Evolutionary conservation across 2,113 vertebrate species (phyloP), one percentile per base, ranked within the genome.

Genomic region (Oncorhynchus clarkii): DNA sequence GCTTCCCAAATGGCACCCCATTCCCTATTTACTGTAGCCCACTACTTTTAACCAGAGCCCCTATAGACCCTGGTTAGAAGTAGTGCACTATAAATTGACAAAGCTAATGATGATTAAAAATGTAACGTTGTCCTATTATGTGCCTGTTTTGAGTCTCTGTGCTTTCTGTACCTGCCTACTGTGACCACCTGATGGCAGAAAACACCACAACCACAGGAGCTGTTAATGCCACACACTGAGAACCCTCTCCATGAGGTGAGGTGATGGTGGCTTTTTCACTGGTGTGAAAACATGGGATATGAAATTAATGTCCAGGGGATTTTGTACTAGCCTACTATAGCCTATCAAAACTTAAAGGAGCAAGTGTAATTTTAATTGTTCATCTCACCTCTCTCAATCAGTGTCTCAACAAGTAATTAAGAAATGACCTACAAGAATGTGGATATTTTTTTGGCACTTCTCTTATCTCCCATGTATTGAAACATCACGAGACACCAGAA

Each of bases 401-500:
- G 14, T 51, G 16, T 54, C 5, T 18, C 12, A 54, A 62, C 13
- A 62, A 11, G n/a, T 57, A 14, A 57, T 57, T 57, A 20, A 7
- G 22, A 72, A 72, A 59, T 31, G 14, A 27, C 60, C 60, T 26
- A 67, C 62, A 67, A 31, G 27, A 68, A 68, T 75, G 73, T 29
- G 34, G 20, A 68, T 22, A 14, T 60, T n/a, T 13, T 13, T 12
- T 22, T 39, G 13, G 20, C 18, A 2, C 18, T 16, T 13, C 3
- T 22, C 16, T 67, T 75, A 51, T 64, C 68, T 76, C 51, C 22
- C 62, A 66, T 67, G 62, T 84, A 83, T 84, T 84, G 72, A 86
- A 83, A 80, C 70, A 80, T 85, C 84, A 86, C 51, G 72, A 84
- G 82, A 88, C 83, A 80, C 79, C 84, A 86, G 87, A 90, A 86